These are phyloP conservation scores for Brassicogethes aeneus DNA, from an alignment of 2,888 invertebrate genomes.

Conservation along the genomic window DNA sequence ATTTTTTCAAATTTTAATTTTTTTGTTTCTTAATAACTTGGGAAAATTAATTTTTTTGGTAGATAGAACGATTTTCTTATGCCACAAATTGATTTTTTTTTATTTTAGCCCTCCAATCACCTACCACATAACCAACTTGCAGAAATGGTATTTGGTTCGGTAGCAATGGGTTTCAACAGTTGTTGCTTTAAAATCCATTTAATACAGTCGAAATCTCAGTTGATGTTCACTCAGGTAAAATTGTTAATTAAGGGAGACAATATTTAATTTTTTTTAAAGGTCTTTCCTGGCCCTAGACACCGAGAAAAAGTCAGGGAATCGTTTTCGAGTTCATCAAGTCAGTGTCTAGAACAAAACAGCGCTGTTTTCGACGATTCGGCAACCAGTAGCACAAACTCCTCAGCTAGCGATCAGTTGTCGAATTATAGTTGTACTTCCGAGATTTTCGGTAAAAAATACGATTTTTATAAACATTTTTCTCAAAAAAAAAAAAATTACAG, in stretches of 20 bases:
- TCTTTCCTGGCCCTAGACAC: conserved; percentile 33
- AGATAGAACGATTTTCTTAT: no score
- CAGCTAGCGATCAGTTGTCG: conserved; percentile 30
- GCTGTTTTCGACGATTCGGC: conserved; percentile 32
- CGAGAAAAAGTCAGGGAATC: conserved; percentile 21
- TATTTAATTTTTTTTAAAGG: conserved; percentile 17
- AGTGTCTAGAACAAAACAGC: conserved; percentile 31
- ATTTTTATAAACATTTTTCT: no score
- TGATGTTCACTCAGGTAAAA: conserved; percentile 45
- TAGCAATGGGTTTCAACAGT: conserved; percentile 81
- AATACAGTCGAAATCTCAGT: conserved; percentile 36
- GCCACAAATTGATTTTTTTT: no score
- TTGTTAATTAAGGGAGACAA: not conserved
- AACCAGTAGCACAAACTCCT: conserved; percentile 31
- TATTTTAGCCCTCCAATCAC: no score
- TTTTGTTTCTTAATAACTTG: no score
- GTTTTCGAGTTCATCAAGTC: conserved; percentile 25
- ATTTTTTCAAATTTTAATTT: no score
- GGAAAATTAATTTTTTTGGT: no score
- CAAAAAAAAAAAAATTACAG: no score
- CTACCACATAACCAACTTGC: conserved; percentile 51
- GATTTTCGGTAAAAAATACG: conserved; percentile 27
- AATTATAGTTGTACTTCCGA: conserved; percentile 34
- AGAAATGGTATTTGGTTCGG: conserved; percentile 89
- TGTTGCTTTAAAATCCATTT: conserved; percentile 79